Base-by-base conservation (phyloP, 2,888 invertebrate genomes). In the Alsophila aescularia region DNA sequence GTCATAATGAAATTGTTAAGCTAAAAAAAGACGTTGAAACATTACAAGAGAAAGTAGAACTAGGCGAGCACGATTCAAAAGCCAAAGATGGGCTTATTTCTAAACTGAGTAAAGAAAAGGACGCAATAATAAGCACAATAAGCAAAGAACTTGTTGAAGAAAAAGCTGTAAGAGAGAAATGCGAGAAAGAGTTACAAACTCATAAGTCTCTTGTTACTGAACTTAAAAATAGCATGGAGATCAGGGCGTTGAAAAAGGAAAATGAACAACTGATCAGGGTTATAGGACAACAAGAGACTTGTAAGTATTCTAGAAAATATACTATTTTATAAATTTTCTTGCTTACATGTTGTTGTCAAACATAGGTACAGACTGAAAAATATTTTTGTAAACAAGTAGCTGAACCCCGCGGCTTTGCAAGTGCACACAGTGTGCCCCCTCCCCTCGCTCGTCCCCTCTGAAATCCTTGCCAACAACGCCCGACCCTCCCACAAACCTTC, bases 261-360 rank as follows among this genome's bases (percentile, higher is more conserved):
- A 84, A 87, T 40, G 81, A 83, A 50, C 76, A 81, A 32, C 65
- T 87, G 49, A 67, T 79, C 9, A 78, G 73, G 58, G 81, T 71
- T 34, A 58, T 81, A 24, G 83, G 76, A 51, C 77, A 82, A 44
- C 77, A 72, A 59, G 85, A 86, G 40, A 81, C 78, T 49, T 76
- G 89, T 89, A 77, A 73, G 87, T 87, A 12, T 13, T 37, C 5
- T 4, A 24, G 3, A 13, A 32, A 13, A n/a, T 31, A 31, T 3
- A 31, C 2, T 3, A 35, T 15, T 35, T 9, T 15, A 15, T 7
- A 9, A 41, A 36, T 41, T 6, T 24, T 7, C 7, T 5, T 5
- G n/a, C n/a, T 24, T 7, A 24, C 1, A 24, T 2, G 8, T 24
- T 24, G 5, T 7, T 24, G 1, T 24, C 1, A 24, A 24, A 8